Evolutionary conservation across 2,113 vertebrate species (phyloP).

Genomic region (Accipiter cooperii): DNA sequence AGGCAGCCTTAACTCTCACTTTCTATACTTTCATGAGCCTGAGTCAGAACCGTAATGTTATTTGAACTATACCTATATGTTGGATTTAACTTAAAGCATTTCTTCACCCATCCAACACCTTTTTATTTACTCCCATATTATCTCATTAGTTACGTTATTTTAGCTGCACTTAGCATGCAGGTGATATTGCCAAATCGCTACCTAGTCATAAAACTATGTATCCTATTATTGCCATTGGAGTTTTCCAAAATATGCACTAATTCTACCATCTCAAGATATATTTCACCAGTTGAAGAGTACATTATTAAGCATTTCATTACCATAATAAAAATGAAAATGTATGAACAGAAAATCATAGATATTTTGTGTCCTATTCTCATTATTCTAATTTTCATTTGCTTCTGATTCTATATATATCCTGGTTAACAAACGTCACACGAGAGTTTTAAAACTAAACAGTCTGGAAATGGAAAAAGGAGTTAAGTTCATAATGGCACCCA

Average conservation of each 20-base stretch:
- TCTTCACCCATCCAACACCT: conserved; percentile 49
- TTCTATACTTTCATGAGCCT: conserved; percentile 52
- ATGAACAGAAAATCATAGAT: neutral
- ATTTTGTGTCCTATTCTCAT: neutral
- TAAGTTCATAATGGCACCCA: conserved; percentile 50
- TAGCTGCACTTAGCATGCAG: conserved; percentile 32
- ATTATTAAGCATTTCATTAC: conserved; percentile 21
- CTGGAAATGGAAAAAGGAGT: conserved; percentile 13
- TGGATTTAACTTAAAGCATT: conserved; percentile 40
- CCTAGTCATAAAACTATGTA: conserved; percentile 41
- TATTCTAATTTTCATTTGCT: conserved; percentile 47
- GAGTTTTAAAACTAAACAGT: conserved; percentile 46
- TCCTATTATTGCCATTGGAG: conserved; percentile 28
- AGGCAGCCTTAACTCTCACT: conserved; percentile 58
- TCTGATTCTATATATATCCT: neutral
- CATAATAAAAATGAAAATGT: conserved; percentile 26
- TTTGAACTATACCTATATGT: conserved; percentile 24
- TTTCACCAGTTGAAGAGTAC: conserved; percentile 15
- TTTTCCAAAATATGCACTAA: conserved; percentile 27
- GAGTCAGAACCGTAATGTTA: conserved; percentile 39
- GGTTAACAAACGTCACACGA: conserved; percentile 27
- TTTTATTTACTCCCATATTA: conserved; percentile 60
- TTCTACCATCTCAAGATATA: conserved; percentile 1
- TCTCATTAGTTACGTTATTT: conserved; percentile 63
- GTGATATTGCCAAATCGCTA: conserved; percentile 44